A percentile compares a stretch with the other conserved stretches of the same genome.
Evolutionary conservation across 2,797 vertebrate genomes (phyloP).

Genomic region (Trichosurus vulpecula): DNA sequence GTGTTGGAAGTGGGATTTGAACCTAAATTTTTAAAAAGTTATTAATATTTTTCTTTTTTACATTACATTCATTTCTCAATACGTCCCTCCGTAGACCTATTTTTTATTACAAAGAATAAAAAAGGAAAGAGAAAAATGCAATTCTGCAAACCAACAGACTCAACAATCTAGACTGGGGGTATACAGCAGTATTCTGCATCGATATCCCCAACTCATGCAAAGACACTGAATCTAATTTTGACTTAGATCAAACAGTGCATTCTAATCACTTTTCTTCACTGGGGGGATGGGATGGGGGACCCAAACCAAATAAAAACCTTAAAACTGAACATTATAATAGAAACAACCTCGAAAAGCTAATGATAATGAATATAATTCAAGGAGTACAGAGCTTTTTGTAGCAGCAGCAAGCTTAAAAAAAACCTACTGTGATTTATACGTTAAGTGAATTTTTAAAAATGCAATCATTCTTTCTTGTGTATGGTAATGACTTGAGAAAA

Average conservation of each 20-base stretch:
- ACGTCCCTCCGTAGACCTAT: too few relatives aligned
- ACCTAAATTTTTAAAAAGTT: neutral
- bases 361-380: conserved; percentile 65
- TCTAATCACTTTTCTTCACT: conserved; percentile 63
- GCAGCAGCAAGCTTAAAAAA: conserved; percentile 64
- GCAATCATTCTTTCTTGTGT: conserved; percentile 65
- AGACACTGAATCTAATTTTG: conserved; percentile 46
- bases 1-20: neutral
- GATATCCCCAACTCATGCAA: neutral
- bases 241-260: conserved; percentile 53
- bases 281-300: neutral
- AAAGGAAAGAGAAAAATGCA: neutral
- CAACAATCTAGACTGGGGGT: neutral
- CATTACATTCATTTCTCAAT: neutral
- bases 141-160: neutral
- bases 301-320: neutral
- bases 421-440: conserved; percentile 70
- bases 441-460: conserved; percentile 68
- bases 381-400: conserved; percentile 68
- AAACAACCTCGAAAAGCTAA: conserved; percentile 59
- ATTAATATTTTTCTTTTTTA: neutral
- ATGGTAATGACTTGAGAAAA: conserved; percentile 58
- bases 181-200: too few relatives aligned
- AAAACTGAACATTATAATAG: conserved; percentile 64
- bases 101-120: neutral